Conservation (phyloP, 2,797 vertebrate genomes). For the Pantherophis alleghaniensis region DNA sequence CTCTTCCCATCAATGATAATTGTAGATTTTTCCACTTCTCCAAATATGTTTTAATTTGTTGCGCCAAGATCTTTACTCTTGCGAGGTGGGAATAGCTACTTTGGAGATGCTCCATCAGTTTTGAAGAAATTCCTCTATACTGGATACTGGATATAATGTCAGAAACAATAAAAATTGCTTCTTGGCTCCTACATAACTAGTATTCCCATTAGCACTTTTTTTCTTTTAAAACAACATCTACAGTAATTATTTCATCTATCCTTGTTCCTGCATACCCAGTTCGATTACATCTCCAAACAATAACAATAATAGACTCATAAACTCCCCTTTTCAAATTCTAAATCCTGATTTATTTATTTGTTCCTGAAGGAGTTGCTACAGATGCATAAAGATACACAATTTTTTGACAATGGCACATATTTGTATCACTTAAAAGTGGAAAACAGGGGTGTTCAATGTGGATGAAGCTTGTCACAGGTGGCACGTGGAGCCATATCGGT, state of each 20-base stretch:
- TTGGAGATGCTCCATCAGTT: not conserved
- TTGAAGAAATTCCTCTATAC: too few relatives aligned
- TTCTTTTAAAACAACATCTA: not conserved
- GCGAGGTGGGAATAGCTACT: not conserved
- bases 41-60: too few relatives aligned
- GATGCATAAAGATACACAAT: not conserved
- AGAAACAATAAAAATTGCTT: not conserved
- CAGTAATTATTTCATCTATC: not conserved
- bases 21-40: too few relatives aligned
- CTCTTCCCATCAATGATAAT: too few relatives aligned
- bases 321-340: conserved; percentile 15
- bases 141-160: not conserved
- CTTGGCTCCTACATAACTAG: not conserved
- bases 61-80: too few relatives aligned
- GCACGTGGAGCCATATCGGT: too few relatives aligned
- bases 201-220: not conserved
- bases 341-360: not conserved
- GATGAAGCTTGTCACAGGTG: conserved; percentile 25
- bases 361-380: conserved; percentile 27
- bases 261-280: not conserved
- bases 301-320: conserved; percentile 6
- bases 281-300: conserved; percentile 12
- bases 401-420: not conserved
- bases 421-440: conserved; percentile 5
- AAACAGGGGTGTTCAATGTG: conserved; percentile 32